A percentile compares a stretch with the other conserved stretches of the same genome.
These are phyloP conservation scores for Eilema depressum DNA, from an alignment of 2,888 invertebrate species.

Conservation along the genomic window DNA sequence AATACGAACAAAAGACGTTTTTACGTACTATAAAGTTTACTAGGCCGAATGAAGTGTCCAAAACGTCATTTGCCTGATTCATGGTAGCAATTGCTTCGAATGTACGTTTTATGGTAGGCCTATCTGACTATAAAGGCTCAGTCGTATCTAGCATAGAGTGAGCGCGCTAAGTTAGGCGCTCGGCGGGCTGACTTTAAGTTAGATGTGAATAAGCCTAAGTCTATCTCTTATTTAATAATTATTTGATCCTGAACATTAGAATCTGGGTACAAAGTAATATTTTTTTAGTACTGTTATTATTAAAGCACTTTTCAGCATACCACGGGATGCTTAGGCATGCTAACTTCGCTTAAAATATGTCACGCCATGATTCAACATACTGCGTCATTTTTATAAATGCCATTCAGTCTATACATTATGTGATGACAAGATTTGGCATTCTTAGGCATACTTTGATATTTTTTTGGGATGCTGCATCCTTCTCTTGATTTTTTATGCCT, in stretches of 20 bases:
- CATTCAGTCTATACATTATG: neutral
- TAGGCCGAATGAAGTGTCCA: neutral
- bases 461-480: neutral
- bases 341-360: neutral
- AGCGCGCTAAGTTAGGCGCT: constrained; percentile 8
- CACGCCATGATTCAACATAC: neutral
- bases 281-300: neutral
- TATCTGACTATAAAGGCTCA: neutral
- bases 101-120: neutral
- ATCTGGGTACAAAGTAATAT: neutral
- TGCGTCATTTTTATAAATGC: neutral
- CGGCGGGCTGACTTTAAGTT: constrained; percentile 12
- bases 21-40: neutral
- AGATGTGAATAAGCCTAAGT: neutral
- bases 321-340: constrained; percentile 2
- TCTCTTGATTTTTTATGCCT: neutral
- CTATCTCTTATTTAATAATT: neutral
- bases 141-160: constrained; percentile 14
- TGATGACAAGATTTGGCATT: neutral
- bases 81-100: neutral
- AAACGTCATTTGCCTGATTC: neutral
- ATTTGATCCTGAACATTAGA: constrained; percentile 11
- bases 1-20: neutral
- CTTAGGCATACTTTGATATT: neutral
- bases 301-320: neutral